Evolutionary conservation across 2,888 invertebrate species (phyloP).

Genomic region (Endotricha flammealis): DNA sequence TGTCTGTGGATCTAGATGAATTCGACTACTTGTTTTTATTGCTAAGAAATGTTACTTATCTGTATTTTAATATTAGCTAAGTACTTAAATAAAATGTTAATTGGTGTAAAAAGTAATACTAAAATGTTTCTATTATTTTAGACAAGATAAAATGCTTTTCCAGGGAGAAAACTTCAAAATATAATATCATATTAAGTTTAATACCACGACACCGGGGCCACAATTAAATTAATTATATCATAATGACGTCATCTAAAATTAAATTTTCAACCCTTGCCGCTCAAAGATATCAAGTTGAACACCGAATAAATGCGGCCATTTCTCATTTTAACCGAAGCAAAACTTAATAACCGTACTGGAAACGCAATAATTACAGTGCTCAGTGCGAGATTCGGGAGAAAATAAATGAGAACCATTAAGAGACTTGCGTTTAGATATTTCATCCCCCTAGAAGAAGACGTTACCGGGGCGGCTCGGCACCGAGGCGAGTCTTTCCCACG

Average conservation of each 20-base stretch:
- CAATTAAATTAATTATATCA: conserved; percentile 67
- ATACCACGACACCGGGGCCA: conserved; percentile 28
- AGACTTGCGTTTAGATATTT: conserved; percentile 74
- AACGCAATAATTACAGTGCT: conserved; percentile 73
- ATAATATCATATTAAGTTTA: conserved; percentile 15
- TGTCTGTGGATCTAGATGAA: conserved; percentile 13
- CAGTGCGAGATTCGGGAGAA: conserved; percentile 72
- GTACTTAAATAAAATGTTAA: not conserved
- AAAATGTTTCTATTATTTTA: conserved; percentile 16
- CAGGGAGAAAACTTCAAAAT: not conserved
- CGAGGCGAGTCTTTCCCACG: conserved; percentile 64
- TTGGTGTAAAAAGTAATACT: not conserved
- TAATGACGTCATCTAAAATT: conserved; percentile 65
- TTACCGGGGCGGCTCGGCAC: conserved; percentile 48
- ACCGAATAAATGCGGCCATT: conserved; percentile 69
- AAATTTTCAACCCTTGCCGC: conserved; percentile 65
- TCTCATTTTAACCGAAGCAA: conserved; percentile 75
- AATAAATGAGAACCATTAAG: conserved; percentile 76
- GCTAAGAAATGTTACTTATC: not conserved
- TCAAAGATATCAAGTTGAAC: conserved; percentile 68
- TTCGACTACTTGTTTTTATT: not conserved
- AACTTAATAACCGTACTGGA: conserved; percentile 75
- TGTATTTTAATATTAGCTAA: not conserved
- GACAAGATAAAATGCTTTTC: conserved; percentile 15
- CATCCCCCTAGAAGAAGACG: conserved; percentile 74